phyloP scores from a whole-genome alignment of 2,888 invertebrate genomes.

The Amblyjoppa proteus region DNA sequence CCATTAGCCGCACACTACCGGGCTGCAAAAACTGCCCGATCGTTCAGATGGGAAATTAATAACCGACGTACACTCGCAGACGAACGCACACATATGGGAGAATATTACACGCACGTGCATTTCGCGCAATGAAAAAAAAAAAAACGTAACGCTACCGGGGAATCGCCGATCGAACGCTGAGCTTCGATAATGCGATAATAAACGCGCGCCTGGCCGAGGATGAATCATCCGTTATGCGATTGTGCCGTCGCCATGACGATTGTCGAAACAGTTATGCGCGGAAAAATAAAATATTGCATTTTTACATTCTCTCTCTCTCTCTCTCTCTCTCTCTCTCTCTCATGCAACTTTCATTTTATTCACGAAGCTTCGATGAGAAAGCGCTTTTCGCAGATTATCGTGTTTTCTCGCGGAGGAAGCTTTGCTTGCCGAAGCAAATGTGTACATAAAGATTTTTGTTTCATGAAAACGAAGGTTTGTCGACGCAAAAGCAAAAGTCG shows the following conservation, averaged over 20 bases:
- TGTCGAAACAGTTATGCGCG: background rate
- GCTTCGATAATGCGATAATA: constrained; percentile 79
- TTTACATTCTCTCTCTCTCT: too few species aligned
- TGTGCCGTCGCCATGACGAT: background rate
- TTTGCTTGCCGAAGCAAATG: too few species aligned
- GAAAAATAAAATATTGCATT: background rate
- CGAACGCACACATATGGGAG: background rate
- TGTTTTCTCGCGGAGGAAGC: background rate
- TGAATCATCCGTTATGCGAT: constrained; percentile 67
- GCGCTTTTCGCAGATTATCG: too few species aligned
- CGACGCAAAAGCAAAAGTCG: too few species aligned
- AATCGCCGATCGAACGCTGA: constrained; percentile 11
- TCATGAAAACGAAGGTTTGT: background rate
- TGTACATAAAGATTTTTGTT: too few species aligned
- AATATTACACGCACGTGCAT: constrained; percentile 16
- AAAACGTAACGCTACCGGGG: constrained; percentile 27
- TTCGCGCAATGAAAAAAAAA: constrained; percentile 42
- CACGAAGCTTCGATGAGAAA: too few species aligned
- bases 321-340: too few species aligned
- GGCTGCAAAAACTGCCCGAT: constrained; percentile 43
- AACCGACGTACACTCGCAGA: constrained; percentile 45
- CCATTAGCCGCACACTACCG: constrained; percentile 51
- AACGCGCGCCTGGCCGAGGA: constrained; percentile 74
- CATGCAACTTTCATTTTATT: too few species aligned
- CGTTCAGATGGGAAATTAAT: constrained; percentile 64